Base-by-base conservation (phyloP, 2,888 invertebrate genomes). In the Horisme vitalbata region DNA sequence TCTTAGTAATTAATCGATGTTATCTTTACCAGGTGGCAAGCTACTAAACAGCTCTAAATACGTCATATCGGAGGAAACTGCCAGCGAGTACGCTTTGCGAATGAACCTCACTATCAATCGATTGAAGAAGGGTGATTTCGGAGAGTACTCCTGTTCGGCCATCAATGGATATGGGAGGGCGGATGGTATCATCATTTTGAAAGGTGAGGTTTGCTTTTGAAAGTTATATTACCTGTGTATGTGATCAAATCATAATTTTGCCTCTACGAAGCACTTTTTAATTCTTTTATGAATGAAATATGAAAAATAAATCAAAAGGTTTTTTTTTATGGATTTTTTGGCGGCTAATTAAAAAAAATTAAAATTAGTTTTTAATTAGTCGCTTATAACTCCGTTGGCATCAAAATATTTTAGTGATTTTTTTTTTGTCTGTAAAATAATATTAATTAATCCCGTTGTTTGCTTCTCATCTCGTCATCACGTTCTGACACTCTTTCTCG, bases 101-200 rank as follows among this genome's bases (percentile, higher is more conserved):
- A 94, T 96, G 92, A 95, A 95, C 77, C 88, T 97, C 59, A 95
- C 95, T 53, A 94, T 97, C 68, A 92, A 91, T 56, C 91, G 93
- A 59, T 84, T 97, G 56, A 93, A 93, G 71, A 93, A 92, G 69
- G 81, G 78, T 12, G 96, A 96, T 78, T 95, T 96, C 63, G 95
- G 95, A 0, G 93, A 94, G 32, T 96, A 96, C 80, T 91, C 92
- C 15, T 96, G 96, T 70, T 92, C 93, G 2, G 94, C 95, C 27
- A 93, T 93, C 46, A 97, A 96, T 72, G 94, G 94, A 11, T 91
- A 95, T 38, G 97, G 96, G 4, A 94, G 93, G 70, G 93, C 94
- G 9, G 95, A 95, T 62, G 95, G 94, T 7, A 86, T 91, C 41
- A 93, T 96, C 56, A 91, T 93, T 57, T 84, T 96, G 41, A 95